These are phyloP conservation scores for Rhinoptilus africanus DNA, from an alignment of 2,113 vertebrate species.

Conservation along the genomic window DNA sequence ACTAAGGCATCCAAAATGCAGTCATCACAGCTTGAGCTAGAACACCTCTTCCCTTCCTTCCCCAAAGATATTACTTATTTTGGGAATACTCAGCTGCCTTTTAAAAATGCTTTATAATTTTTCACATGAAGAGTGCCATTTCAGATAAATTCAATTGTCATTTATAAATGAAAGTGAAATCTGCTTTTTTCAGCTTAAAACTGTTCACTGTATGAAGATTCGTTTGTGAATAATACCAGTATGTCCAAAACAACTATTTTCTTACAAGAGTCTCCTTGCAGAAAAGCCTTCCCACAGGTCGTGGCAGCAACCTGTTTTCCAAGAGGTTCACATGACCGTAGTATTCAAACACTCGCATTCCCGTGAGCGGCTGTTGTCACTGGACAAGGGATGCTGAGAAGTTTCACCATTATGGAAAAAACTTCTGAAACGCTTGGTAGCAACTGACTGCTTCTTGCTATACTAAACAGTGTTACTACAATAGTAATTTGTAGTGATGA, in stretches of 20 bases:
- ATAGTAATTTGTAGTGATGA: background rate
- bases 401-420: background rate
- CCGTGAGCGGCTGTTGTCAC: background rate
- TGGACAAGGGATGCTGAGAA: background rate
- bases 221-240: background rate
- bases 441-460: background rate
- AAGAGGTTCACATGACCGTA: accelerated
- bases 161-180: background rate
- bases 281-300: background rate
- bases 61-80: background rate
- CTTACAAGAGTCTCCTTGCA: background rate
- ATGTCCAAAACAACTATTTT: background rate
- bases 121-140: background rate
- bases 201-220: background rate
- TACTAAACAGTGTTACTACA: background rate
- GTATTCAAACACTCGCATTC: background rate
- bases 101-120: background rate
- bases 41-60: background rate
- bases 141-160: background rate
- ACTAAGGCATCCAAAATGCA: background rate
- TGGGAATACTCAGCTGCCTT: background rate
- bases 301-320: background rate
- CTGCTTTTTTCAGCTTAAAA: background rate
- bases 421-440: background rate
- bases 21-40: background rate